A percentile compares a stretch with the other conserved stretches of the same genome.
phyloP scores from a whole-genome alignment of 1,140 invertebrate genomes.

The Polypedilum pembai region DNA sequence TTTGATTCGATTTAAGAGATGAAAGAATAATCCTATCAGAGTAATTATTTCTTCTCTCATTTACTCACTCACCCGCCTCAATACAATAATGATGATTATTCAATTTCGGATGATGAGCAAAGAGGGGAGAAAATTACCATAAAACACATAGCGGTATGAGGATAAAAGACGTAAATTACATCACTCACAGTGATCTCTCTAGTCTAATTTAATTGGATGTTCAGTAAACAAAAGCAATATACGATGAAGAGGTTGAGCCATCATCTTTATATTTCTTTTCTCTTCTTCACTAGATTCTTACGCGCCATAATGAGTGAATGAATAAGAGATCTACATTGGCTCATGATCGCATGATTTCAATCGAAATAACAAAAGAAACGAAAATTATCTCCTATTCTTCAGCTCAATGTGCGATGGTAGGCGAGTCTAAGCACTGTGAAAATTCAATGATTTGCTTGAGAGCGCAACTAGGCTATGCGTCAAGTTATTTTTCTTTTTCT shows the following conservation, averaged over 20 bases:
- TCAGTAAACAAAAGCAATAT: neutral
- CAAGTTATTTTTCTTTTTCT: slow-evolving; percentile 9
- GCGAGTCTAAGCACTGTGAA: slow-evolving; percentile 22
- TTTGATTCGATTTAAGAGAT: neutral
- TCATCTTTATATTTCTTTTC: neutral
- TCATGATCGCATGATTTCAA: slow-evolving; percentile 24
- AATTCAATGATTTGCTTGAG: slow-evolving; percentile 28
- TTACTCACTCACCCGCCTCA: no score
- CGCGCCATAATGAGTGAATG: neutral
- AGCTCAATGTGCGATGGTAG: neutral
- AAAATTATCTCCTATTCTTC: neutral
- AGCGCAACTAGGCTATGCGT: slow-evolving; percentile 22
- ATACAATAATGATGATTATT: slow-evolving; percentile 1
- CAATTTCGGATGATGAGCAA: neutral
- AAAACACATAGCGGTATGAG: slow-evolving; percentile 16
- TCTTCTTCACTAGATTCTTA: neutral
- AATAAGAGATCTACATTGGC: neutral
- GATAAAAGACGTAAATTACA: neutral
- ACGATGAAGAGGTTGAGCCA: slow-evolving; percentile 10
- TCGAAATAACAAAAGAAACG: neutral
- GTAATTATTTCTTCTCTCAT: neutral
- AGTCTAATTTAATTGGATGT: slow-evolving; percentile 7
- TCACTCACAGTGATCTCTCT: neutral
- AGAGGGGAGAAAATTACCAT: neutral
- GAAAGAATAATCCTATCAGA: neutral